These are phyloP conservation scores for Tachyglossus aculeatus DNA, from an alignment of 2,797 vertebrate species.

Conservation along the genomic window DNA sequence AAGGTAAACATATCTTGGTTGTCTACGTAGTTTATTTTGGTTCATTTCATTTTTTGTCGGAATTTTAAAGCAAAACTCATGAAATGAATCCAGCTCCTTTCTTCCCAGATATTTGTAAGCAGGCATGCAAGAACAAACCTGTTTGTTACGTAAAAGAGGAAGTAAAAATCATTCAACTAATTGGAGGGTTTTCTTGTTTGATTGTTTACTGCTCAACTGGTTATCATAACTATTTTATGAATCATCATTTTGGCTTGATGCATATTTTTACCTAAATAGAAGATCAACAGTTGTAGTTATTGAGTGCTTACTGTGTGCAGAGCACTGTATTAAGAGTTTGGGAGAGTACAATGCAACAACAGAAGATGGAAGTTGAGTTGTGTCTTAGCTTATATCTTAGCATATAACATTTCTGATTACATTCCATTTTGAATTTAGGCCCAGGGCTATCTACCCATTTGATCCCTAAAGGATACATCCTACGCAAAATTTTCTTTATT, in stretches of 20 bases:
- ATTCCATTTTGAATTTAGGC: too few species aligned
- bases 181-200: not conserved
- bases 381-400: not conserved
- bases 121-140: slow-evolving; percentile 2
- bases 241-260: not conserved
- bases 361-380: not conserved
- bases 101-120: not conserved
- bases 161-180: not conserved
- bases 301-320: too few species aligned
- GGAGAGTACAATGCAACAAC: too few species aligned
- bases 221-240: not conserved
- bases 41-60: not conserved
- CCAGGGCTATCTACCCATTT: too few species aligned
- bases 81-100: not conserved
- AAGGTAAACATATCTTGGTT: slow-evolving; percentile 1
- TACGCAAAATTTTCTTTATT: not conserved
- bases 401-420: not conserved
- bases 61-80: not conserved
- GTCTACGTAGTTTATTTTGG: not conserved
- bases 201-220: not conserved
- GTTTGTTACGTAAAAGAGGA: too few species aligned
- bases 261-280: not conserved
- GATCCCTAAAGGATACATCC: too few species aligned
- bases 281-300: too few species aligned
- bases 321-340: too few species aligned